These are phyloP conservation scores for Struthidea cinerea DNA, from an alignment of 2,113 vertebrate species.

Conservation along the genomic window DNA sequence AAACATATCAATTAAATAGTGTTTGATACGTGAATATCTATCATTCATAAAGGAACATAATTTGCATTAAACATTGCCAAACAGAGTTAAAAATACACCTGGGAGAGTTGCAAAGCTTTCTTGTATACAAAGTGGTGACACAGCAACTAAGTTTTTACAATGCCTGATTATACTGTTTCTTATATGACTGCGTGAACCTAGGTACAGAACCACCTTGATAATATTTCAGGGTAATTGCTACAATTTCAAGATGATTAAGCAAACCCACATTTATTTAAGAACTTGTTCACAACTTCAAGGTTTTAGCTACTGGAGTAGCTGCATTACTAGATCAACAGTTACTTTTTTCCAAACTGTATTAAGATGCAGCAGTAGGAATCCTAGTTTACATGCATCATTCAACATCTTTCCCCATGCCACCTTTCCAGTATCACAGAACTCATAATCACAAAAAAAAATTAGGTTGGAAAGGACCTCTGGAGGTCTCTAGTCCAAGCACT, in stretches of 20 bases:
- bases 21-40: neutral
- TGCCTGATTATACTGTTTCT: neutral
- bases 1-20: neutral
- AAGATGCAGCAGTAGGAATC: neutral
- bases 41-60: neutral
- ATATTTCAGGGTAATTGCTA: neutral
- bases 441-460: neutral
- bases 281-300: neutral
- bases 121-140: neutral
- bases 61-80: neutral
- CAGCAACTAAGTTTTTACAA: neutral
- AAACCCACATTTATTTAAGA: neutral
- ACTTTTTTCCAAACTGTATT: neutral
- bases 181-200: rapidly evolving
- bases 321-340: neutral
- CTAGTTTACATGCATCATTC: neutral
- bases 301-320: neutral
- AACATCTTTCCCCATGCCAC: neutral
- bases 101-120: neutral
- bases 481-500: neutral
- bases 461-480: neutral
- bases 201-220: neutral
- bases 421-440: neutral
- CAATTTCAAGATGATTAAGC: neutral
- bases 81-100: neutral